Base-by-base conservation (phyloP, 2,113 vertebrate genomes). In the Australoheros scitulus region DNA sequence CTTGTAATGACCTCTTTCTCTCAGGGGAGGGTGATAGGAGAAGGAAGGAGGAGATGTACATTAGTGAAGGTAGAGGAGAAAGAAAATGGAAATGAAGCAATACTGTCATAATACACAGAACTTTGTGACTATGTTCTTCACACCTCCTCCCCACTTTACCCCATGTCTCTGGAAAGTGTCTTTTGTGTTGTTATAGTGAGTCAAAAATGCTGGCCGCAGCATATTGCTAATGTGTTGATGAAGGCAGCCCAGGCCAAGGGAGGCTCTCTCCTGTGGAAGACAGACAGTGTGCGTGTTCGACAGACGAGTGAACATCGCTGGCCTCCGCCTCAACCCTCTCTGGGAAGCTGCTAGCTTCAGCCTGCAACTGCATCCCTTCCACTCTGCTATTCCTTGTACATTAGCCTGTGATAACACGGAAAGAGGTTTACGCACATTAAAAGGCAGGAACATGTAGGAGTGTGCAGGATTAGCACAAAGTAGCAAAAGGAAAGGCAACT, bases 141-240 rank as follows among this genome's bases (percentile, higher is more conserved):
- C 85, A 87, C 81, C 76, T 87, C 83, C 88, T 78, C 87, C 80
- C 82, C 61, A 72, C 77, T 64, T 80, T 52, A 80, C 79, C 77
- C 76, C 72, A 76, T 18, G 80, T 92, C 58, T 89, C 84, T 80
- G 65, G 78, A 82, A 26, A 56, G 68, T 2, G 52, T 81, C 65
- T 70, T 34, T 77, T 60, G 90, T 83, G 34, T 80, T 92, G 83
- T 86, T 88, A 87, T 81, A 89, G 80, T 76, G 83, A 80, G 76
- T 76, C 7, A 15, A 87, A 93, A 94, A 87, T 3, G 90, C 93
- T 91, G 76, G 84, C 87, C 74, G 17, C 87, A 93, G 94, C 92
- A 93, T 84, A 85, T 93, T 86, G 87, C 89, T 94, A 93, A 94
- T 94, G 92, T 93, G 91, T 91, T 92, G 92, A 92, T 92, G 90